A percentile compares a stretch with the other conserved stretches of the same genome.
phyloP scores from a whole-genome alignment of 1,140 invertebrate genomes.

The Bombus balteatus region DNA sequence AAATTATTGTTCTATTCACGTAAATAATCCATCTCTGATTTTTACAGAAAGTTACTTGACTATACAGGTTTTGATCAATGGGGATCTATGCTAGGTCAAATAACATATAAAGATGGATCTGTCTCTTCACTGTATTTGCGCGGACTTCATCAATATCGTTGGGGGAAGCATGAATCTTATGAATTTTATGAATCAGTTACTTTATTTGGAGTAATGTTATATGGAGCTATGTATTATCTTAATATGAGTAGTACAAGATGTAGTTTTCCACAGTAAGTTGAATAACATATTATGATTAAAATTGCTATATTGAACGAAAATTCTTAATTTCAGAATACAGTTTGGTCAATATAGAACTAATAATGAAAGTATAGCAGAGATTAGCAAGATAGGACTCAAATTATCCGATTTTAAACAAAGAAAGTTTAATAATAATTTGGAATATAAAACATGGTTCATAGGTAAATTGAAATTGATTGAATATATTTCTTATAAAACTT shows the following conservation, averaged over 20 bases:
- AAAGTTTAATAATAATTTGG: not conserved
- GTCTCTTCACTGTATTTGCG: conserved; percentile 79
- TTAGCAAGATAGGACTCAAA: conserved; percentile 53
- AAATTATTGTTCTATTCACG: not conserved
- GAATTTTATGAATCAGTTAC: conserved; percentile 72
- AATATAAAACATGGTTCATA: conserved; percentile 41
- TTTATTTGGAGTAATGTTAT: conserved; percentile 73
- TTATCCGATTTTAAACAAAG: conserved; percentile 42
- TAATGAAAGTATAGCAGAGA: conserved; percentile 11
- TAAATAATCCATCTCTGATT: conserved; percentile 12
- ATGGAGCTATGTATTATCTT: conserved; percentile 80
- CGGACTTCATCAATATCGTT: conserved; percentile 82
- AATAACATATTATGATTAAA: not conserved
- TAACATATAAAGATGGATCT: conserved; percentile 73
- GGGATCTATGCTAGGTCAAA: conserved; percentile 81
- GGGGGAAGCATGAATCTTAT: conserved; percentile 71
- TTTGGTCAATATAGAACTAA: conserved; percentile 59
- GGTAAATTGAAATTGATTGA: conserved; percentile 23
- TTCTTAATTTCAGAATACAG: conserved; percentile 57
- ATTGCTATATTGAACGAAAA: not conserved
- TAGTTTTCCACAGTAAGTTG: conserved; percentile 80
- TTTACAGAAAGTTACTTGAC: conserved; percentile 67
- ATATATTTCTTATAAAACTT: not conserved
- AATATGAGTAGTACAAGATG: conserved; percentile 75
- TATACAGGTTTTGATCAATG: conserved; percentile 82